A percentile compares a stretch with the other conserved stretches of the same genome.
Evolutionary conservation across 2,113 vertebrate genomes (phyloP).

Genomic region (Brachypteracias leptosomus): DNA sequence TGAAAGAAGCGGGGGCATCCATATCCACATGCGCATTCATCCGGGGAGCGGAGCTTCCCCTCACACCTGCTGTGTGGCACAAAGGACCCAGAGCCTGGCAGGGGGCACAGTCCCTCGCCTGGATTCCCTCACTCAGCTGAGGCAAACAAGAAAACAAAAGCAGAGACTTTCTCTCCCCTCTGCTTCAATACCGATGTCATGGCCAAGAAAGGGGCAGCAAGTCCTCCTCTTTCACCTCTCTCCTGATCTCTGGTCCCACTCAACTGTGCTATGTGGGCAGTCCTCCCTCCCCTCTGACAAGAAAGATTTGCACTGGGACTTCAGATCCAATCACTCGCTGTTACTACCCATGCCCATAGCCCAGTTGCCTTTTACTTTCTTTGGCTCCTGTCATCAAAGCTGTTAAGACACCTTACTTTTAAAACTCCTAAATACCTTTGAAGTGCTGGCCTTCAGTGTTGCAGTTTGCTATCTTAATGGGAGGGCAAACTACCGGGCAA

Average conservation of each 20-base stretch:
- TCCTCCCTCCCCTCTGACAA: not conserved
- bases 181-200: not conserved
- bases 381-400: not conserved
- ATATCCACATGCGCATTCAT: not conserved
- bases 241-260: rapidly evolving
- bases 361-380: not conserved
- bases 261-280: rapidly evolving
- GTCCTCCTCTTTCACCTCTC: not conserved
- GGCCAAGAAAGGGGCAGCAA: not conserved
- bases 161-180: not conserved
- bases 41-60: not conserved
- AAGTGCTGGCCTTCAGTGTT: not conserved
- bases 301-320: not conserved
- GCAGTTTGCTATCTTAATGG: not conserved
- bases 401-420: not conserved
- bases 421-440: not conserved
- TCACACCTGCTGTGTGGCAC: not conserved
- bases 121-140: not conserved
- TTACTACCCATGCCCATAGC: not conserved
- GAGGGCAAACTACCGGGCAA: not conserved
- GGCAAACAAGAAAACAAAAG: not conserved
- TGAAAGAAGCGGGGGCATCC: not conserved
- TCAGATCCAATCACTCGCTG: not conserved
- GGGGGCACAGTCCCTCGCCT: not conserved
- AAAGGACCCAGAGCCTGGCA: rapidly evolving